Evolutionary conservation across 2,888 invertebrate genomes (phyloP).

Genomic region (Nezara viridula): DNA sequence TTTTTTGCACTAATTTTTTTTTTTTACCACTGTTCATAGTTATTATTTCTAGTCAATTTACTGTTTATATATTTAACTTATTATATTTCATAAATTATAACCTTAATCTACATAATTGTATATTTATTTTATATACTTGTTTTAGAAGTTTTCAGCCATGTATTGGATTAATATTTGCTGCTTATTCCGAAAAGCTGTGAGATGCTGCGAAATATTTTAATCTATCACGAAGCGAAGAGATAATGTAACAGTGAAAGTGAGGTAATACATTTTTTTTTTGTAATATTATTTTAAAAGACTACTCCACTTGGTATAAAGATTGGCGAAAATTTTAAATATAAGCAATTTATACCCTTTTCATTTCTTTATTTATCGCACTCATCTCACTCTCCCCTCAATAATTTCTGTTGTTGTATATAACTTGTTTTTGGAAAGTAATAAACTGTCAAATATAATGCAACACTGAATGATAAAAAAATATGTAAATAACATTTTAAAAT

Average conservation of each 20-base stretch:
- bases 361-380: not conserved
- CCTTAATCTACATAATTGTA: not conserved
- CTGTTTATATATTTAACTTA: too few relatives aligned
- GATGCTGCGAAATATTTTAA: not conserved
- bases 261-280: not conserved
- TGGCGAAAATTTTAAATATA: not conserved
- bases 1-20: too few relatives aligned
- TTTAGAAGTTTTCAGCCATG: not conserved
- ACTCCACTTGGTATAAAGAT: too few relatives aligned
- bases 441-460: too few relatives aligned
- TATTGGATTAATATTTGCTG: not conserved
- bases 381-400: not conserved
- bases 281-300: not conserved
- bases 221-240: not conserved
- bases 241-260: not conserved
- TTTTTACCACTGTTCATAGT: too few relatives aligned
- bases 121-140: not conserved
- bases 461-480: too few relatives aligned
- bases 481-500: too few relatives aligned
- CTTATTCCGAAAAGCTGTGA: not conserved
- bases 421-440: too few relatives aligned
- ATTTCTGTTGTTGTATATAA: not conserved
- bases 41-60: too few relatives aligned
- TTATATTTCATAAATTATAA: too few relatives aligned
- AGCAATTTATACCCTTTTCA: not conserved